Percentiles rank a stretch among this genome's conserved stretches.
Evolutionary conservation across 2,888 invertebrate genomes (phyloP).

Genomic region (Patella ulyssiponensis): DNA sequence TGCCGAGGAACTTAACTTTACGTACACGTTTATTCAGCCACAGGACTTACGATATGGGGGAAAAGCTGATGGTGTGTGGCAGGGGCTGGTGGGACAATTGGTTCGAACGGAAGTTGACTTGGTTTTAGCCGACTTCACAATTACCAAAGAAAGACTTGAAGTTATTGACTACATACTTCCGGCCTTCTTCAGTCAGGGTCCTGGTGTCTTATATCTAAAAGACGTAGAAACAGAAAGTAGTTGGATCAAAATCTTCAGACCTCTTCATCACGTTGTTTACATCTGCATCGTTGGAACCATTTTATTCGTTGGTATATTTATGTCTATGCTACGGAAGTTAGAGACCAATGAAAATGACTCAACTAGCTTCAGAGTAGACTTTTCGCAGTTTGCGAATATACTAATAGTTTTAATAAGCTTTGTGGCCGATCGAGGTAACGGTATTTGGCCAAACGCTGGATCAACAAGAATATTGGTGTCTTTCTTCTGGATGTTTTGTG

Average conservation of each 20-base stretch:
- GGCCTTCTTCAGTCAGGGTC: not conserved
- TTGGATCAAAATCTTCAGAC: not conserved
- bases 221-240: not conserved
- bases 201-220: not conserved
- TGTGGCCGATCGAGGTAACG: not conserved
- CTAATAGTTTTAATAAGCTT: not conserved
- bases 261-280: not conserved
- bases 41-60: not conserved
- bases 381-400: not conserved
- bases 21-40: not conserved
- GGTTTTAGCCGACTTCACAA: not conserved
- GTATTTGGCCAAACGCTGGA: not conserved
- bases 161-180: not conserved
- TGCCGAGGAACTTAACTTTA: not conserved
- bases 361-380: too few species aligned
- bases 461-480: not conserved
- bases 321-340: not conserved
- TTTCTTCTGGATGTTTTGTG: constrained; percentile 1
- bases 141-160: not conserved
- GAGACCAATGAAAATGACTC: too few species aligned
- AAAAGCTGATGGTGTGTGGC: not conserved
- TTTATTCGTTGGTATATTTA: not conserved
- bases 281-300: not conserved
- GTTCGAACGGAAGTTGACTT: not conserved
- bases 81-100: not conserved